Evolutionary conservation across 2,113 vertebrate genomes (phyloP).

Genomic region (Axis porcinus): DNA sequence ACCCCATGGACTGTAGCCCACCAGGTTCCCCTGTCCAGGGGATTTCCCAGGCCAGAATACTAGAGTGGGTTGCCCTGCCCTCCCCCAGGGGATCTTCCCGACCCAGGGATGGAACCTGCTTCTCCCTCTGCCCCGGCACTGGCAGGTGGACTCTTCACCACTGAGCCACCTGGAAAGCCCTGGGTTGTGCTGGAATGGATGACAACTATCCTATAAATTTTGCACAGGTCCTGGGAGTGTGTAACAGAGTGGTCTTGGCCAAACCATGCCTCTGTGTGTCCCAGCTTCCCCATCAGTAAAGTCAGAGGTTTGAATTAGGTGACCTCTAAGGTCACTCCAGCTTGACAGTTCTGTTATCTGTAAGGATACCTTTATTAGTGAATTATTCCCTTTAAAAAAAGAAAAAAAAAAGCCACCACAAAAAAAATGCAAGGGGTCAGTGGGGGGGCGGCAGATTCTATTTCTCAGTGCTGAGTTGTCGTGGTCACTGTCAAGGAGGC

Average conservation of each 20-base stretch:
- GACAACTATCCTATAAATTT: rapidly evolving
- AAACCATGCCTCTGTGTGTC: background rate
- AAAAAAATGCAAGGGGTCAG: background rate
- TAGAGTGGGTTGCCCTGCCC: background rate
- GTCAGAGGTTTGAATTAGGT: background rate
- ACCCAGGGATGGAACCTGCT: background rate
- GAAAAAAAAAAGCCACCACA: background rate
- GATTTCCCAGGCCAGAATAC: background rate
- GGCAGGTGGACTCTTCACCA: background rate
- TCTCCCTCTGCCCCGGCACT: background rate
- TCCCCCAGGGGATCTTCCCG: background rate
- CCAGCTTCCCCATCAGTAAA: background rate
- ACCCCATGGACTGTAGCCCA: background rate
- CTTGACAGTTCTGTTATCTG: background rate
- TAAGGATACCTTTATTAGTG: background rate
- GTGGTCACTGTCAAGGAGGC: background rate
- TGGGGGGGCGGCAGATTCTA: background rate
- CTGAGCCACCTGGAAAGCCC: background rate
- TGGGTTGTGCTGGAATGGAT: background rate
- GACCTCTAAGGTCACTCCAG: background rate
- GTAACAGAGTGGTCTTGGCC: rapidly evolving
- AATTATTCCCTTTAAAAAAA: background rate
- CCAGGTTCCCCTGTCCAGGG: background rate
- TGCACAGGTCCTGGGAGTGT: rapidly evolving
- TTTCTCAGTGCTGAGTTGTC: background rate